Evolutionary conservation across 2,888 invertebrate species (phyloP).

Genomic region (Phragmatobia fuliginosa): DNA sequence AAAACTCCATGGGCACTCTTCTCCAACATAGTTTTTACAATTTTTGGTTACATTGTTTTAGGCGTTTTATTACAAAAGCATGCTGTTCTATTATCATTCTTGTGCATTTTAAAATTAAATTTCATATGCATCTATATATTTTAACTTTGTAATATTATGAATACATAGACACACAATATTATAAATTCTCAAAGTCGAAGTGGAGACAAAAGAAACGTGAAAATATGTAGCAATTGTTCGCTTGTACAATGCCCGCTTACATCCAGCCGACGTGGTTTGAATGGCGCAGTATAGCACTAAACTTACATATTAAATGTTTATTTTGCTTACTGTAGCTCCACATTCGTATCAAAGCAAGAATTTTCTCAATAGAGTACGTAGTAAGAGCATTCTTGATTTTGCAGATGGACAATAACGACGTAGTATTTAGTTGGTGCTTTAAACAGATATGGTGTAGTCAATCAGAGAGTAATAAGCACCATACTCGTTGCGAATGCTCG

Average conservation of each 20-base stretch:
- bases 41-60: no score
- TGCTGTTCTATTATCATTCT: no score
- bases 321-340: constrained; percentile 9
- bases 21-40: no score
- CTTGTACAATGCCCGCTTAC: constrained; percentile 66
- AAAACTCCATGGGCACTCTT: no score
- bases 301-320: constrained; percentile 24
- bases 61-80: no score
- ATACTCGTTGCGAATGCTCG: no score
- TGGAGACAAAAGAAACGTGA: constrained; percentile 67
- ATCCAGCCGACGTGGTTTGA: constrained; percentile 63
- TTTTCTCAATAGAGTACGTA: background rate
- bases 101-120: no score
- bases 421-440: background rate
- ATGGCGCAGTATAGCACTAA: constrained; percentile 42
- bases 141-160: background rate
- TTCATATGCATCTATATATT: no score
- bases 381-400: background rate
- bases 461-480: no score
- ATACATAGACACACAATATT: constrained; percentile 1
- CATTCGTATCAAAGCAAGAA: constrained; percentile 1
- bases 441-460: background rate
- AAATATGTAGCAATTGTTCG: constrained; percentile 76
- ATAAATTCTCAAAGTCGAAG: constrained; percentile 37
- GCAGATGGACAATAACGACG: background rate